Evolutionary conservation across 2,797 vertebrate species (phyloP).

Genomic region (Enteromius anoplus): DNA sequence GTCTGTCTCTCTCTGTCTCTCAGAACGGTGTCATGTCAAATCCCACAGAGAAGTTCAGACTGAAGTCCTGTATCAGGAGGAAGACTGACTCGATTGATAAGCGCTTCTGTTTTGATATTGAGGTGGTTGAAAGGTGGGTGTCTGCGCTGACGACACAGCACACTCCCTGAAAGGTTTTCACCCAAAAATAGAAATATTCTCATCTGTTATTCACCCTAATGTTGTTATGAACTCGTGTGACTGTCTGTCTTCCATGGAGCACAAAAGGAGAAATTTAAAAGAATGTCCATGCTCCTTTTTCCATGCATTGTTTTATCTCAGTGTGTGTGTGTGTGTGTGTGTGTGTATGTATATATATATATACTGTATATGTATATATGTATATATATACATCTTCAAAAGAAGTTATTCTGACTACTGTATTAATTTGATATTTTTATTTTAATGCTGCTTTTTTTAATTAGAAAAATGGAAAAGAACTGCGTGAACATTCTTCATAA

Average conservation of each 20-base stretch:
- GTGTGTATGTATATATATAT: too few relatives aligned
- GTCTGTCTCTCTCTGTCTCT: too few relatives aligned
- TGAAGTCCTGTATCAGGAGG: conserved; percentile 93
- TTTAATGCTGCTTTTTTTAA: neutral
- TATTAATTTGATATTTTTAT: neutral
- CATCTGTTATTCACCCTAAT: neutral
- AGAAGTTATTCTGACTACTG: neutral
- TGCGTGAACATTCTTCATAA: neutral
- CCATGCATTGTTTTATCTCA: too few relatives aligned
- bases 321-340: too few relatives aligned
- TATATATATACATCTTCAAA: too few relatives aligned
- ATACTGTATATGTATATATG: too few relatives aligned
- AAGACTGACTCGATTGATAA: conserved; percentile 98
- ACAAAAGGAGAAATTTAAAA: neutral
- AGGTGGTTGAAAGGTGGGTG: conserved; percentile 93
- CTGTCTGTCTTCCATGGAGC: neutral
- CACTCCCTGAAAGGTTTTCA: neutral
- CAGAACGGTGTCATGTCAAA: conserved; percentile 89
- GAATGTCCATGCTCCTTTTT: neutral
- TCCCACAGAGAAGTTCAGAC: conserved; percentile 87
- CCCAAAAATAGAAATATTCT: neutral
- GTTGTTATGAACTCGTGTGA: neutral
- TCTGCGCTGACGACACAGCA: neutral
- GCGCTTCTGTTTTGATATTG: conserved; percentile 97
- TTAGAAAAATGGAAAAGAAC: neutral